Conservation (phyloP, 2,888 invertebrate genomes). For the Agonopterix arenella region DNA sequence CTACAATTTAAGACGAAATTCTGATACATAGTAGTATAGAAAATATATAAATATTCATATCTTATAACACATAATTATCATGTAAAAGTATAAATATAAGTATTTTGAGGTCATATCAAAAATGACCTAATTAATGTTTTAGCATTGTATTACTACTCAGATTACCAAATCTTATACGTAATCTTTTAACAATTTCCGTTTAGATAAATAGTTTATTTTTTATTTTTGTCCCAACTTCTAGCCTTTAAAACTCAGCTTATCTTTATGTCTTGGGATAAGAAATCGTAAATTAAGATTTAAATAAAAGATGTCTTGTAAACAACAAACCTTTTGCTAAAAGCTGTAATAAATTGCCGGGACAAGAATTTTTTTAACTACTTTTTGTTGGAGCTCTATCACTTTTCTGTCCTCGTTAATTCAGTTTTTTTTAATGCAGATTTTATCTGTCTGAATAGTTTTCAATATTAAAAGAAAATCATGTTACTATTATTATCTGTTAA, state of each 20-base stretch:
- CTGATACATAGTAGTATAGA: too few species aligned
- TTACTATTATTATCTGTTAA: not conserved
- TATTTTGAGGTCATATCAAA: too few species aligned
- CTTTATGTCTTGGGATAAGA: constrained; percentile 52
- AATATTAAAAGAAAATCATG: not conserved
- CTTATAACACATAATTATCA: too few species aligned
- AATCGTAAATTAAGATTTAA: constrained; percentile 69
- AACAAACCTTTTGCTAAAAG: constrained; percentile 71
- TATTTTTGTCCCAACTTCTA: too few species aligned
- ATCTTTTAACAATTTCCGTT: constrained; percentile 19
- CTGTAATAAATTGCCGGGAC: constrained; percentile 56
- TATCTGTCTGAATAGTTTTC: not conserved
- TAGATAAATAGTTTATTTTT: constrained; percentile 17
- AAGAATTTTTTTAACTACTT: constrained; percentile 29
- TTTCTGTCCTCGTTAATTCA: constrained; percentile 12
- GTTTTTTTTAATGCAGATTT: not conserved
- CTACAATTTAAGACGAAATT: too few species aligned
- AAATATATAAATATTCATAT: too few species aligned
- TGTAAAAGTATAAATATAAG: too few species aligned
- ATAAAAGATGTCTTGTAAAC: constrained; percentile 70
- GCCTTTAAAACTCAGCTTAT: constrained; percentile 43
- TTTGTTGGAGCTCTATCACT: constrained; percentile 33
- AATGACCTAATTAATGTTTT: too few species aligned
- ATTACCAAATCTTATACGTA: not conserved
- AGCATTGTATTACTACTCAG: not conserved